Conservation (phyloP, 2,797 vertebrate species). For the Helarctos malayanus region DNA sequence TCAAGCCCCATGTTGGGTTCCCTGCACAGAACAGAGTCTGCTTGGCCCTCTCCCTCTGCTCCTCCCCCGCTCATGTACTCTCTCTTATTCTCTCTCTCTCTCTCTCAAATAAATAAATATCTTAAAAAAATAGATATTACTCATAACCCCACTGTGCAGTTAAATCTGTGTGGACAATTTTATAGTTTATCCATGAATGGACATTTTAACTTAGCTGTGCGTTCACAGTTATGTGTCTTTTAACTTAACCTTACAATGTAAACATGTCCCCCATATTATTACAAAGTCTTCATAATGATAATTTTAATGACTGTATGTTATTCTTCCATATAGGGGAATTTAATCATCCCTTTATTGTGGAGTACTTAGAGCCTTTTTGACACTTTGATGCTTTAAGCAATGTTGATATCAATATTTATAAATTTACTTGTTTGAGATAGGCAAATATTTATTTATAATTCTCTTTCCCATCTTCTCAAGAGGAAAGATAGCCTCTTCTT, state of each 20-base stretch:
- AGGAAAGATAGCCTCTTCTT: background rate
- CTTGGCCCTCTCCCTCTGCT: background rate
- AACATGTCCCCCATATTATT: background rate
- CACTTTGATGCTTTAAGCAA: background rate
- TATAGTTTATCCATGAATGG: background rate
- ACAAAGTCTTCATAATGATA: background rate
- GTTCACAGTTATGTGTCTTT: background rate
- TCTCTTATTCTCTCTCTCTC: too few species aligned
- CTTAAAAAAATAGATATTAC: background rate
- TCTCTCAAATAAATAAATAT: background rate
- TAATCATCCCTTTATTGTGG: background rate
- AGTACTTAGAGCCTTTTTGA: background rate
- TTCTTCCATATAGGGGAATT: background rate
- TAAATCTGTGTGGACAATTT: background rate
- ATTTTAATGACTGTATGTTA: background rate
- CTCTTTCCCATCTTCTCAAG: background rate
- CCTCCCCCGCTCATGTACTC: background rate
- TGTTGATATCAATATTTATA: background rate
- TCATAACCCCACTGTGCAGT: background rate
- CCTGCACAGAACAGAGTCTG: background rate
- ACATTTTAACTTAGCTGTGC: conserved; percentile 38
- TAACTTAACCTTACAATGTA: background rate
- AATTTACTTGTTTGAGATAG: conserved; percentile 40
- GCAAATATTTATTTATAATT: background rate
- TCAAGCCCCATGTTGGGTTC: background rate